Base-by-base conservation (phyloP, 2,113 vertebrate genomes). In the Ageneiosus marmoratus region DNA sequence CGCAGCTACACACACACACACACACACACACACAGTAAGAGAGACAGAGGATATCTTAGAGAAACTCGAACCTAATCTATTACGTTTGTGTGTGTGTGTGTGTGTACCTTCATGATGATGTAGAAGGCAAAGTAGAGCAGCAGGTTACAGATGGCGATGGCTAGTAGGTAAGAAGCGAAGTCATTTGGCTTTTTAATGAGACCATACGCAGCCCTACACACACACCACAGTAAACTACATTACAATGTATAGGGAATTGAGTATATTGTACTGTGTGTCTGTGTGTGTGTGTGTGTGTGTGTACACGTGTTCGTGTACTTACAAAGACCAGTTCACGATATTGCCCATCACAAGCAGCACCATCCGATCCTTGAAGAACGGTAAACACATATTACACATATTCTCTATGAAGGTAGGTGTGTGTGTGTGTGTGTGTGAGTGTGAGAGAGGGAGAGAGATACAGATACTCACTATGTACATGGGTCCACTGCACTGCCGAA, bases 281-380 rank as follows among this genome's bases (percentile, higher is more conserved):
- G 24, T 2, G 0, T 10, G 1, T 58, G 29, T 5, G 20, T 51
- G 24, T 37, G 5, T 34, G 11, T 56, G 27, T 51, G 34, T 62
- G 55, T 67, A 50, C 75, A 2, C 55, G 32, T 50, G 63, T 74
- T 18, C 58, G 11, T 37, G 5, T 24, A 79, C 97, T 98, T 91
- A 99, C 98, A 99, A 95, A 0, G 98, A 99, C 98, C 98, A 99
- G 94, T 99, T 99, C 89, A 99, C 93, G 56, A 99, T 95, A 91
- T 99, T 99, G 29, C 97, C 98, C 97, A 98, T 97, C 18, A 99
- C 95, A 73, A 99, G 93, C 74, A 99, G 94, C 90, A 99, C 97
- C 97, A 98, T 98, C 0, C 98, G 97, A 78, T 99, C 97, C 98
- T 98, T 87, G 60, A 24, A 91, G 2, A 80, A 83, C 48, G 81